Percentiles rank a stretch among this genome's conserved stretches.
phyloP scores from a whole-genome alignment of 2,888 invertebrate species.

The Chouioia cunea region DNA sequence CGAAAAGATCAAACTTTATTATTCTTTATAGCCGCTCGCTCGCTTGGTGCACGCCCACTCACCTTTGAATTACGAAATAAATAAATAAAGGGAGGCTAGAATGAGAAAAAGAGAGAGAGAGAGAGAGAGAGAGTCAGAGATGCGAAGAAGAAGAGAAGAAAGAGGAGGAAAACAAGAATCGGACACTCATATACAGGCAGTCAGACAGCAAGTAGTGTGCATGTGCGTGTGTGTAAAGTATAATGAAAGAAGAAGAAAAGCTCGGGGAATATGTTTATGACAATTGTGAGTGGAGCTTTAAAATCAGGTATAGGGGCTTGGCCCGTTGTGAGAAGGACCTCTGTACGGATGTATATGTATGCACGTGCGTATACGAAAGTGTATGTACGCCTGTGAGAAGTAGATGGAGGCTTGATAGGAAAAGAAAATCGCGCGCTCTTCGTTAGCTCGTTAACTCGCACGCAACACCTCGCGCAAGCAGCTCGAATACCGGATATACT shows the following conservation, averaged over 20 bases:
- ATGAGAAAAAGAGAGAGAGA: neutral
- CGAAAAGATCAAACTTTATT: conserved; percentile 46
- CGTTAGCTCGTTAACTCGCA: conserved; percentile 69
- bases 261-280: conserved; percentile 36
- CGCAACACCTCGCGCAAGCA: conserved; percentile 63
- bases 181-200: too few species aligned
- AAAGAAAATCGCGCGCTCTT: conserved; percentile 65
- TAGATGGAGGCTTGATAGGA: conserved; percentile 67
- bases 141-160: conserved; percentile 6
- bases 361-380: too few species aligned
- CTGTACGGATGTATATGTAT: too few species aligned
- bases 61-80: conserved; percentile 47
- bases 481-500: conserved; percentile 66
- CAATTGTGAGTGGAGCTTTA: conserved; percentile 41
- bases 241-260: conserved; percentile 8
- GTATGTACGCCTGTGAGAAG: conserved; percentile 59
- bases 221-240: neutral
- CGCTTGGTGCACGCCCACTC: conserved; percentile 37
- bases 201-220: neutral
- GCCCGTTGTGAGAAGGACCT: conserved; percentile 4
- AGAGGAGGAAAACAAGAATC: neutral
- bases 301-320: conserved; percentile 27
- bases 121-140: neutral
- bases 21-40: conserved; percentile 39
- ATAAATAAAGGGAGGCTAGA: conserved; percentile 39